Conservation (phyloP, 2,888 invertebrate genomes). For the Drosophila macrothrix region DNA sequence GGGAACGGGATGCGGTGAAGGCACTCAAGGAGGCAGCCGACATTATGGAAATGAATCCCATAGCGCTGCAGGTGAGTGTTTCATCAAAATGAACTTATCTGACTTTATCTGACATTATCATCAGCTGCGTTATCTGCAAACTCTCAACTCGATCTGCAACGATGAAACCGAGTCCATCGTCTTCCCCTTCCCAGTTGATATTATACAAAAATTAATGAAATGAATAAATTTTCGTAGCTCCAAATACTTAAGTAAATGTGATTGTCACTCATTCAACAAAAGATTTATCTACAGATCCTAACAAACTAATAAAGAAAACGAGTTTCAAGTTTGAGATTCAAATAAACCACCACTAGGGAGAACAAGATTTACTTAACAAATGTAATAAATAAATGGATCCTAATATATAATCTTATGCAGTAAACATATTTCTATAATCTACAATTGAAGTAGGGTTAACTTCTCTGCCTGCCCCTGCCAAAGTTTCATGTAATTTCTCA, state of each 20-base stretch:
- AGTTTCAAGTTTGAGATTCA: background rate
- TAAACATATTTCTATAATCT: background rate
- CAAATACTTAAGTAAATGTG: background rate
- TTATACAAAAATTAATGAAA: constrained; percentile 47
- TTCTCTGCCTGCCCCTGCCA: background rate
- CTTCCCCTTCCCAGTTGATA: constrained; percentile 66
- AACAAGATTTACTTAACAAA: background rate
- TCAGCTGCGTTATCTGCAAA: constrained; percentile 67
- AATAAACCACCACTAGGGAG: background rate
- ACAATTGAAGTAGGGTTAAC: background rate
- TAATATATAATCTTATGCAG: background rate
- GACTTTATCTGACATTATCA: background rate
- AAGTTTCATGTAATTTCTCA: background rate
- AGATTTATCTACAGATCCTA: background rate
- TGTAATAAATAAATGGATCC: background rate
- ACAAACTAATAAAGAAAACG: background rate
- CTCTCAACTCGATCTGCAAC: constrained; percentile 66
- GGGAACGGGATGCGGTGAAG: constrained; percentile 67
- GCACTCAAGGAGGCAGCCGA: constrained; percentile 69
- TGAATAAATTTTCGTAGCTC: background rate
- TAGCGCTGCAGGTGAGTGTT: constrained; percentile 55
- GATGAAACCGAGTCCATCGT: constrained; percentile 55
- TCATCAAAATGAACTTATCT: background rate
- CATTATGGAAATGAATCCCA: constrained; percentile 68
- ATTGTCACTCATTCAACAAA: background rate